Evolutionary conservation across 2,888 invertebrate genomes (phyloP).

Genomic region (Amiota minor): DNA sequence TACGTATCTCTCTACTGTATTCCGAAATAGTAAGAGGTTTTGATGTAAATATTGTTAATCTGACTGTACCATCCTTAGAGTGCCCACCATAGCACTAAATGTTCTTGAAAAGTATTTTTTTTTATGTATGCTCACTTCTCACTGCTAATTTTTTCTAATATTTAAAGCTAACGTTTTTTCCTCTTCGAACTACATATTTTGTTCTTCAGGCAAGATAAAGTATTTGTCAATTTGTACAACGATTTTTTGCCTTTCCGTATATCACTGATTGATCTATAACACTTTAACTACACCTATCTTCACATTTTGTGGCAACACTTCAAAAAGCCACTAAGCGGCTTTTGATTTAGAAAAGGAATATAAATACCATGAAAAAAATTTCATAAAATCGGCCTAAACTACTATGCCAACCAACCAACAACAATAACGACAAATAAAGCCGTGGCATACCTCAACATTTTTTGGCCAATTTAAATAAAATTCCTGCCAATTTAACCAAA

Average conservation of each 20-base stretch:
- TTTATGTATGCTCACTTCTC: no score
- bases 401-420: slow-evolving; percentile 3
- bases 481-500: slow-evolving; percentile 65
- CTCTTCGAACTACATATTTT: no score
- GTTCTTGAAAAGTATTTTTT: no score
- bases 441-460: slow-evolving; percentile 24
- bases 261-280: neutral
- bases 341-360: neutral
- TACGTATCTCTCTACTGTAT: no score
- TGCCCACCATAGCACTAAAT: no score
- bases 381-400: slow-evolving; percentile 19
- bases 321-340: slow-evolving; percentile 18
- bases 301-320: neutral
- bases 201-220: no score
- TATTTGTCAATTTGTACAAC: no score
- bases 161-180: no score
- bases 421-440: slow-evolving; percentile 24
- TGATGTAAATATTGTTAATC: no score
- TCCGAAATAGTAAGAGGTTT: no score
- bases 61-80: no score
- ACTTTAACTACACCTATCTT: neutral
- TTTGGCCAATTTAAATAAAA: slow-evolving; percentile 51
- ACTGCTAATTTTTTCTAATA: no score
- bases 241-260: neutral
- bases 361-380: slow-evolving; percentile 17